These are phyloP conservation scores for Emydura subglobosa DNA, from an alignment of 2,113 vertebrate genomes.

Conservation along the genomic window DNA sequence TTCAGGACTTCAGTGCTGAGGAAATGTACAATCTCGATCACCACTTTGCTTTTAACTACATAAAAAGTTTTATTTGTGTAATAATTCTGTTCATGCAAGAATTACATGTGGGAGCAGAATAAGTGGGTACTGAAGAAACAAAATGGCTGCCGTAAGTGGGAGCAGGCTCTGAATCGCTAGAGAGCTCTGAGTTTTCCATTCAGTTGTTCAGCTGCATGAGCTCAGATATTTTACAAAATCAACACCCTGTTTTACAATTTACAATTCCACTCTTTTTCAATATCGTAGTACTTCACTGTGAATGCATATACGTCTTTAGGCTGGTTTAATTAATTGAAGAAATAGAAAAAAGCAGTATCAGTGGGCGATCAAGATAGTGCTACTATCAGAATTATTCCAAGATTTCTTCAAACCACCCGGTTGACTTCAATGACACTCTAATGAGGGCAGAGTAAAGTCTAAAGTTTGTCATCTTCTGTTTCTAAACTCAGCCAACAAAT, in stretches of 20 bases:
- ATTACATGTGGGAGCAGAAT: neutral
- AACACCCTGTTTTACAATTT: neutral
- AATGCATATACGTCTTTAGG: neutral
- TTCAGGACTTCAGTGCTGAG: neutral
- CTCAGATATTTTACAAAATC: neutral
- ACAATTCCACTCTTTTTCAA: neutral
- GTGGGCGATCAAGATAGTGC: neutral
- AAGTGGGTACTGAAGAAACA: neutral
- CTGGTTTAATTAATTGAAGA: neutral
- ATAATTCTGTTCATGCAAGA: neutral
- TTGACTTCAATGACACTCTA: conserved; percentile 6
- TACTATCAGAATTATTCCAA: neutral
- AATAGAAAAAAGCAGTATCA: neutral
- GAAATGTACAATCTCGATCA: neutral
- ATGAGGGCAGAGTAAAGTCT: conserved; percentile 57
- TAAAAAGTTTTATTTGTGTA: neutral
- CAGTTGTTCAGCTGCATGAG: neutral
- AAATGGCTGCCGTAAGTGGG: neutral
- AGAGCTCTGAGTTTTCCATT: neutral
- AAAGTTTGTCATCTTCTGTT: conserved; percentile 18
- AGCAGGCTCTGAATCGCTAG: neutral
- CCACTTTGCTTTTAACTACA: neutral
- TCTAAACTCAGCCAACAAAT: neutral
- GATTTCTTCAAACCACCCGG: neutral
- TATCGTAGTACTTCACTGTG: neutral